phyloP scores from a whole-genome alignment of 1,140 invertebrate genomes.

The Melipona quadrifasciata region DNA sequence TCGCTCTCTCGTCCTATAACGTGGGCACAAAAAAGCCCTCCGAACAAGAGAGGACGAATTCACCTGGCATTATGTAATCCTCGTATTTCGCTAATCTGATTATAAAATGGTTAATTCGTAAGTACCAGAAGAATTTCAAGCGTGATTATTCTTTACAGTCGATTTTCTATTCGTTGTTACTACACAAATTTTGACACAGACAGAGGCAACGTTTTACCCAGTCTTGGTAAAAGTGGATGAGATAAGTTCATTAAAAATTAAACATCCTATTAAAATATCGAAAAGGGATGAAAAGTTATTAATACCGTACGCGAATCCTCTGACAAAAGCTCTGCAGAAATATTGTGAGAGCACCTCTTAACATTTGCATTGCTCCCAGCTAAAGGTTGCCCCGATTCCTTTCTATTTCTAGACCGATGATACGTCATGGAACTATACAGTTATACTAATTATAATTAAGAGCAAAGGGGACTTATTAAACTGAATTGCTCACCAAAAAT shows the following conservation, averaged over 20 bases:
- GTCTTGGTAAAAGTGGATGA: too few species aligned
- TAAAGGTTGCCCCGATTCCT: slow-evolving; percentile 34
- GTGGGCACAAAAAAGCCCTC: slow-evolving; percentile 13
- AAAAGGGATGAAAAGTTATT: background rate
- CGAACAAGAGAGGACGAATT: slow-evolving; percentile 27
- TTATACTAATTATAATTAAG: background rate
- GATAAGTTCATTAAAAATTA: background rate
- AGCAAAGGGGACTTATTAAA: background rate
- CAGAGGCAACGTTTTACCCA: too few species aligned
- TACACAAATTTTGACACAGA: background rate
- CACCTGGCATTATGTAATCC: slow-evolving; percentile 22
- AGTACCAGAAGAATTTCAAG: background rate
- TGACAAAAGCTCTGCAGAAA: background rate
- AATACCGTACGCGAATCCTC: background rate
- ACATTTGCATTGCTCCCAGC: slow-evolving; percentile 17
- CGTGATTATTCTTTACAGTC: background rate
- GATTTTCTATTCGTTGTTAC: background rate
- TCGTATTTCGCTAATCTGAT: slow-evolving; percentile 33
- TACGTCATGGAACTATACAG: background rate
- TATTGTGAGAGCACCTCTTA: slow-evolving; percentile 14
- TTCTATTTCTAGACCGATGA: slow-evolving; percentile 16
- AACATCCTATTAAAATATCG: background rate
- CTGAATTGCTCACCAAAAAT: background rate
- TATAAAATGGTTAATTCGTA: slow-evolving; percentile 30
- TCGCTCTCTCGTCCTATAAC: background rate